Conservation (phyloP, 92 coral and sea anemone species). For the Isaurus tuberculatus region DNA sequence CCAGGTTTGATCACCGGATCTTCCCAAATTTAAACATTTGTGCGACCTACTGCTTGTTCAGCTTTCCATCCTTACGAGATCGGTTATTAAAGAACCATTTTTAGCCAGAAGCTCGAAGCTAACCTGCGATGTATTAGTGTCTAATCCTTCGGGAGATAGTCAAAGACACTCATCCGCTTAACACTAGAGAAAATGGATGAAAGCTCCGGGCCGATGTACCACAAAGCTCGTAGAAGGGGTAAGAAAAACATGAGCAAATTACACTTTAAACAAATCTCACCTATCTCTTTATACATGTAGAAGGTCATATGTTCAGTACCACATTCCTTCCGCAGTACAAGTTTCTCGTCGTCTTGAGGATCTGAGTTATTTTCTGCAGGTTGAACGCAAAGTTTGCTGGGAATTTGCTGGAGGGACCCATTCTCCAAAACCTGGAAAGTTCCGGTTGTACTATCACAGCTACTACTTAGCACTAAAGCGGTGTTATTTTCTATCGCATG, state of each 20-base stretch:
- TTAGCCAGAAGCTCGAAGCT: no score
- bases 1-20: no score
- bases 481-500: slow-evolving; percentile 27
- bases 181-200: no score
- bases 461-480: slow-evolving; percentile 33
- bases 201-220: no score
- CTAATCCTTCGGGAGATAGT: no score
- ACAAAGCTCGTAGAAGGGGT: no score
- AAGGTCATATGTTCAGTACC: background rate
- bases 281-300: slow-evolving; percentile 18
- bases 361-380: slow-evolving; percentile 26
- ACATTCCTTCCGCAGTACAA: slow-evolving; percentile 38
- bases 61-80: no score
- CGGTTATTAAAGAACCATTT: no score
- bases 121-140: no score
- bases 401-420: slow-evolving; percentile 39
- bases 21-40: no score
- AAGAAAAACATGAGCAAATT: background rate
- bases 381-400: slow-evolving; percentile 51
- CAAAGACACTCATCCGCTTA: no score
- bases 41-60: no score
- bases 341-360: slow-evolving; percentile 43
- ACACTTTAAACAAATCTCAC: background rate
- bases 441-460: slow-evolving; percentile 39
- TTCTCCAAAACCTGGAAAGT: slow-evolving; percentile 24